Evolutionary conservation across 2,888 invertebrate species (phyloP).

Genomic region (Drosophila cracens): DNA sequence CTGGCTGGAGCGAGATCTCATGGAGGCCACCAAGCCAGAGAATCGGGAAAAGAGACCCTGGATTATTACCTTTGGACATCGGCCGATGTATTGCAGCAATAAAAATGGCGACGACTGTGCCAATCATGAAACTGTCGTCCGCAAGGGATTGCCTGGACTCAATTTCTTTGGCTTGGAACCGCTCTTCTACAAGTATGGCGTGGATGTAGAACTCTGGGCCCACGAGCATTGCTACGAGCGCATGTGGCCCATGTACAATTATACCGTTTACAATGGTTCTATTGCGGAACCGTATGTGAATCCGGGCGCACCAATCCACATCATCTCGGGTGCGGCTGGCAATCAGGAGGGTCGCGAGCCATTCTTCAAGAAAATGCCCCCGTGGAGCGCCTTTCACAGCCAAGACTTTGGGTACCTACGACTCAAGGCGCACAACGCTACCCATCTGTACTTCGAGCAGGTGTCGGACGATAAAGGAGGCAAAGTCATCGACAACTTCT

Average conservation of each 20-base stretch:
- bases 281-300: conserved; percentile 86
- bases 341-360: conserved; percentile 93
- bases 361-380: conserved; percentile 87
- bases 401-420: conserved; percentile 97
- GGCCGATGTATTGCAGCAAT: conserved; percentile 97
- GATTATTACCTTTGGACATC: conserved; percentile 93
- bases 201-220: conserved; percentile 97
- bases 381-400: conserved; percentile 94
- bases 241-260: conserved; percentile 96
- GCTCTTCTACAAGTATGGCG: conserved; percentile 93
- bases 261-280: conserved; percentile 89
- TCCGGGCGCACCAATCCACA: conserved; percentile 94
- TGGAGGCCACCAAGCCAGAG: conserved; percentile 89
- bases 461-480: conserved; percentile 91
- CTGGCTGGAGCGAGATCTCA: conserved; percentile 94
- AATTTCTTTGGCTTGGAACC: conserved; percentile 92
- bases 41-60: conserved; percentile 91
- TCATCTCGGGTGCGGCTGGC: conserved; percentile 95
- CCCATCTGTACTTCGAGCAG: conserved; percentile 96
- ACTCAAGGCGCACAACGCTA: conserved; percentile 91
- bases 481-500: conserved; percentile 89
- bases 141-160: conserved; percentile 88
- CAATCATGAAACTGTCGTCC: conserved; percentile 88
- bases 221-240: conserved; percentile 99
- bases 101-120: conserved; percentile 92